Evolutionary conservation across 2,888 invertebrate genomes (phyloP).

Genomic region (Eupithecia vulgata): DNA sequence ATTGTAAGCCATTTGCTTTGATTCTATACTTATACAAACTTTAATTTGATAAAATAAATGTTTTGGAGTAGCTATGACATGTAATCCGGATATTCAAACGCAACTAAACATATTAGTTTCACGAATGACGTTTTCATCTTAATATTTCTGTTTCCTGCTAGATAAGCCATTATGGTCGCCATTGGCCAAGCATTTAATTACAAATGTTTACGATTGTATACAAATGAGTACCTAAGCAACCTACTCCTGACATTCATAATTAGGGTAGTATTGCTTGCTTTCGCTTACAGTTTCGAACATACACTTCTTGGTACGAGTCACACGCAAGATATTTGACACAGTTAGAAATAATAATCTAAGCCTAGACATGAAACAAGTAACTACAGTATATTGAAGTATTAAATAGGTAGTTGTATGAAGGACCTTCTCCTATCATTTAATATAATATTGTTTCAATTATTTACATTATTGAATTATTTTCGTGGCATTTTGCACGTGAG

Average conservation of each 20-base stretch:
- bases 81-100: no score
- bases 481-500: not conserved
- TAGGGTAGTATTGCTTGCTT: not conserved
- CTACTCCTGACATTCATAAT: not conserved
- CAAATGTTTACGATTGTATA: not conserved
- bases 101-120: not conserved
- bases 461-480: not conserved
- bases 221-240: not conserved
- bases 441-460: constrained; percentile 6
- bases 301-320: not conserved
- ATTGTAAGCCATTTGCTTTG: no score
- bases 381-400: not conserved
- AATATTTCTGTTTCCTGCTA: not conserved
- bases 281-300: constrained; percentile 3
- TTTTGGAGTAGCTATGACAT: no score
- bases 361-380: not conserved
- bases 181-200: not conserved
- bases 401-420: not conserved
- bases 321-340: not conserved
- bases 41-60: no score
- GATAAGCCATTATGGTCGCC: not conserved
- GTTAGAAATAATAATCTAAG: not conserved
- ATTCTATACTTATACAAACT: no score
- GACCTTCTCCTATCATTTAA: not conserved
- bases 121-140: not conserved